These are phyloP conservation scores for Chloroclysta siterata DNA, from an alignment of 2,888 invertebrate genomes.

Conservation along the genomic window DNA sequence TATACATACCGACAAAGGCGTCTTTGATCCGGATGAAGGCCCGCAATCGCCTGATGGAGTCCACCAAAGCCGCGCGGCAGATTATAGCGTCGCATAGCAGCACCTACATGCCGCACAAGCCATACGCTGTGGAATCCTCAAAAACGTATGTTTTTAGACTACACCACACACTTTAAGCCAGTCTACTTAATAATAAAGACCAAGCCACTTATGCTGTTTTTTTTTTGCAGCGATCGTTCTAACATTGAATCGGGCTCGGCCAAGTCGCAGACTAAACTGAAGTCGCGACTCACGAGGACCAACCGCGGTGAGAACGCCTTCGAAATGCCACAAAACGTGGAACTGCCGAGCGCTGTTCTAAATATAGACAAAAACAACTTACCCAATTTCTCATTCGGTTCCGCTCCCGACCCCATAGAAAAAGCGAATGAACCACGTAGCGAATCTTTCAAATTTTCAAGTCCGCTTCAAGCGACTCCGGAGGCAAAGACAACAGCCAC, in stretches of 20 bases:
- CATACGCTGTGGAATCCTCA: constrained; percentile 41
- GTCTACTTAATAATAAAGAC: too few relatives aligned
- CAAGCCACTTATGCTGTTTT: not conserved
- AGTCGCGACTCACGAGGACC: constrained; percentile 55
- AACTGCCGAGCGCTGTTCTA: constrained; percentile 61
- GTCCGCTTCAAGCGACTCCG: constrained; percentile 56
- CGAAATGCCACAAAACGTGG: constrained; percentile 41
- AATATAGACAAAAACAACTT: constrained; percentile 66
- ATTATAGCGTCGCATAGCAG: constrained; percentile 84
- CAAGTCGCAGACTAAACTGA: constrained; percentile 55
- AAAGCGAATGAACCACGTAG: constrained; percentile 42
- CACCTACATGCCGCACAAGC: constrained; percentile 58
- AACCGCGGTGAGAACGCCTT: constrained; percentile 48
- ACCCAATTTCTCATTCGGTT: constrained; percentile 61
- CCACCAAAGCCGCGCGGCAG: constrained; percentile 86
- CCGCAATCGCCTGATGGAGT: constrained; percentile 85
- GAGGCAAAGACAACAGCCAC: constrained; percentile 30
- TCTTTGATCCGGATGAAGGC: constrained; percentile 86
- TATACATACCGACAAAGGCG: constrained; percentile 83
- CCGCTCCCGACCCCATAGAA: constrained; percentile 18
- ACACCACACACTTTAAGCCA: not conserved
- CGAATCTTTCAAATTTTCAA: constrained; percentile 60
- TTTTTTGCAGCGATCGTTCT: constrained; percentile 50
- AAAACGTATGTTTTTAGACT: constrained; percentile 38
- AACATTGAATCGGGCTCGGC: not conserved